Percentiles rank a stretch among this genome's conserved stretches.
Evolutionary conservation across 2,113 vertebrate genomes (phyloP).

Genomic region (Antechinus stuartii): DNA sequence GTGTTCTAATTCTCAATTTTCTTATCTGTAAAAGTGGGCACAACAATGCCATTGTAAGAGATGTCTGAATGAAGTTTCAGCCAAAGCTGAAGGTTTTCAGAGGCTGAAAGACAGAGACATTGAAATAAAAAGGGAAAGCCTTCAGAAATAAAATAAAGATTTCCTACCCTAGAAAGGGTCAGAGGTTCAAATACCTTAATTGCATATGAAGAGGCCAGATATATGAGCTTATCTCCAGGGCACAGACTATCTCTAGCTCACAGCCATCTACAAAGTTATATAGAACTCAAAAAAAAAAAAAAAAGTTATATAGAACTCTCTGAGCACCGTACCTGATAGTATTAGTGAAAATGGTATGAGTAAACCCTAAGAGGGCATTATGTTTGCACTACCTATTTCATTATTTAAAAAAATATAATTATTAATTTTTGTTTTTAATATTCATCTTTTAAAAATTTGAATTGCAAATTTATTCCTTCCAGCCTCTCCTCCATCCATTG

Average conservation of each 20-base stretch:
- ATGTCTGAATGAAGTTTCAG: too few species aligned
- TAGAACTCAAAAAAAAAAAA: not conserved
- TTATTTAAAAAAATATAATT: not conserved
- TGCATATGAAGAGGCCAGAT: not conserved
- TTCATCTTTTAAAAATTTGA: not conserved
- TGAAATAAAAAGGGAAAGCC: too few species aligned
- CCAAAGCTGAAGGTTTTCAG: too few species aligned
- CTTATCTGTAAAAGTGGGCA: too few species aligned
- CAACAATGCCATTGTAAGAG: too few species aligned
- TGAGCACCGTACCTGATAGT: not conserved
- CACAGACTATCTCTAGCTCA: not conserved
- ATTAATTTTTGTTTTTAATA: not conserved
- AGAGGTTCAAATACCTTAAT: too few species aligned
- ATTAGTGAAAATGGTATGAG: not conserved
- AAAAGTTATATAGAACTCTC: not conserved
- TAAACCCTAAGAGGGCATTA: not conserved
- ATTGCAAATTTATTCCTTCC: not conserved
- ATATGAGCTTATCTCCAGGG: not conserved
- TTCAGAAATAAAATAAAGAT: too few species aligned
- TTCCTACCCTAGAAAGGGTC: too few species aligned
- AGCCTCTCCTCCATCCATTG: not conserved
- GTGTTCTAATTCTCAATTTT: too few species aligned
- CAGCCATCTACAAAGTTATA: not conserved
- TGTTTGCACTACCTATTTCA: not conserved
- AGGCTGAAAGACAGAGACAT: too few species aligned